Conservation (phyloP, 1,140 invertebrate species). For the Frieseomelitta varia region DNA sequence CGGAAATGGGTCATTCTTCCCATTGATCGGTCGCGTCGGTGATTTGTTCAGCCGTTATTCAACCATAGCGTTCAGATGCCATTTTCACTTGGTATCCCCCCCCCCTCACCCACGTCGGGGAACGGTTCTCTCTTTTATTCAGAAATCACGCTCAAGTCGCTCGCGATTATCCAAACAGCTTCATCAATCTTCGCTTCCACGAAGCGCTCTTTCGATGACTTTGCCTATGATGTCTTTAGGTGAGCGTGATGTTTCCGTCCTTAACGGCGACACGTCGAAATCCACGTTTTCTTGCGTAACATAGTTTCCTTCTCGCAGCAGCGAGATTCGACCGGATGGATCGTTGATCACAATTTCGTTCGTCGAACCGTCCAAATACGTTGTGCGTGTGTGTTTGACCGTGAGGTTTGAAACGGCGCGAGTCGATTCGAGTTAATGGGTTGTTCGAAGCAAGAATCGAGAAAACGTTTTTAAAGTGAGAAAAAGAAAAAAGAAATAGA, state of each 20-base stretch:
- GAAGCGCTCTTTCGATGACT: neutral
- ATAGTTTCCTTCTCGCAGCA: neutral
- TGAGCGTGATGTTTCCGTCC: constrained; percentile 27
- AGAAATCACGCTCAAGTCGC: neutral
- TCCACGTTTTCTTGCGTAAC: neutral
- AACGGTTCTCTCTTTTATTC: constrained; percentile 17
- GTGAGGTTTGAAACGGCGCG: no score
- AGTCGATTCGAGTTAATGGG: no score
- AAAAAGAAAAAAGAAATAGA: no score
- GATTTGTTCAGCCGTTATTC: constrained; percentile 11
- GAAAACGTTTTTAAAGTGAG: neutral
- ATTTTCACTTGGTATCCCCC: constrained; percentile 29
- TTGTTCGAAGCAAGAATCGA: neutral
- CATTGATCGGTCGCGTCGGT: constrained; percentile 14
- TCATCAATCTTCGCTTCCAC: constrained; percentile 32
- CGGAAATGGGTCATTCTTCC: constrained; percentile 43
- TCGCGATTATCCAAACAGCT: constrained; percentile 21
- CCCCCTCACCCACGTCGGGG: neutral
- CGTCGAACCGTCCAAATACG: neutral
- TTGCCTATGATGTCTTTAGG: neutral
- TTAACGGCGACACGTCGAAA: neutral
- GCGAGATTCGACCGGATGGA: neutral
- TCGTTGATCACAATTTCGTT: neutral
- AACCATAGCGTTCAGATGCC: neutral
- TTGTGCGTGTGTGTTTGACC: no score